Evolutionary conservation across 2,888 invertebrate species (phyloP), one percentile per base, ranked within the genome.

Genomic region (Lasioglossum villosulum): DNA sequence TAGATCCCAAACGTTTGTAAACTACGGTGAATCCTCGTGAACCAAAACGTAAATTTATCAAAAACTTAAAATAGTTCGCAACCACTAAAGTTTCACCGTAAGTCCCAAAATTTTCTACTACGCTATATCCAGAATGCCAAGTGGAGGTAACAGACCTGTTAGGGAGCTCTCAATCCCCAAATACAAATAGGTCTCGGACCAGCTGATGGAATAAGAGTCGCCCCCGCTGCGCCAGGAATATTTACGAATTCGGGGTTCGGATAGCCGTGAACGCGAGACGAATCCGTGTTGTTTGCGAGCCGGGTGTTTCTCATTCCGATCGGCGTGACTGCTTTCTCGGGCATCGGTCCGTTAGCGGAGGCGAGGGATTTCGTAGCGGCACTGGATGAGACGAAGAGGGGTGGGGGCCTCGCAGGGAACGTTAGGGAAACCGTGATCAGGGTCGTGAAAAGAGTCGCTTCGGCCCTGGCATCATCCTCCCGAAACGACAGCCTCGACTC

Each of bases 231-330:
- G 19, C 10, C 19, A 14, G 30, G 19, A 72, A 72, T 45, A 45
- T 72, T 72, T 45, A 72, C 37, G 27, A 39, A 73, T 34, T n/a
- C n/a, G 23, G 39, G 23, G 16, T 19, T n/a, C 45, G 23, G 66
- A 19, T 30, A 66, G 6, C 59, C 30, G 30, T 42, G 66, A 42
- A 45, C 63, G 63, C 30, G 39, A 63, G 63, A 75, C 59, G 56
- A 75, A 42, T 76, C 66, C 27, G n/a, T 42, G 73, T 83, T 34
- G 83, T 83, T 85, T 83, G 76, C 79, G 76, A 45, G 79, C 68
- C 84, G 84, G 48, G 73, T 70, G 74, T 86, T 78, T 70, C 80
- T 80, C 72, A 78, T 78, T 86, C 80, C 75, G 59, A 80, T 80
- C 59, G 82, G 73, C 48, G 82, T 73, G 68, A 30, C 84, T 78